These are phyloP conservation scores for Lepidotrigona ventralis DNA, from an alignment of 1,140 invertebrate genomes.

Conservation along the genomic window DNA sequence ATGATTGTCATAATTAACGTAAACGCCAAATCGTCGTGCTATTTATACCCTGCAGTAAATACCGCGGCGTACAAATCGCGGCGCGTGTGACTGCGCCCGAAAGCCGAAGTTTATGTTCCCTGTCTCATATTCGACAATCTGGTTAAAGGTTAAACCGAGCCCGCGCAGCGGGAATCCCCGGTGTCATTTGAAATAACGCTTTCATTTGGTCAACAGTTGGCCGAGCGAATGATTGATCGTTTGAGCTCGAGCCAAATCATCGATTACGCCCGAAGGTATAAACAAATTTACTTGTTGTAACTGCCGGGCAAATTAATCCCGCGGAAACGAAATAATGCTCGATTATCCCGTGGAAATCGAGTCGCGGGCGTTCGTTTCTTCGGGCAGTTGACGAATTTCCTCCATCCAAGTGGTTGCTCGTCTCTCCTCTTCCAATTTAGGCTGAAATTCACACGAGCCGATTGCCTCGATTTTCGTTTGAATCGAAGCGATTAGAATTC, in stretches of 20 bases:
- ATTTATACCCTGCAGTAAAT: slow-evolving; percentile 33
- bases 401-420: neutral
- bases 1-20: slow-evolving; percentile 43
- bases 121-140: slow-evolving; percentile 29
- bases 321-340: neutral
- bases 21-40: slow-evolving; percentile 17
- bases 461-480: neutral
- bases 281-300: slow-evolving; percentile 45
- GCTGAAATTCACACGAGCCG: too few relatives aligned
- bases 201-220: slow-evolving; percentile 52
- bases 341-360: neutral
- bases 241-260: slow-evolving; percentile 30
- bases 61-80: slow-evolving; percentile 31
- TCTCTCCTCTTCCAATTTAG: neutral
- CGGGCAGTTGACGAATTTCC: neutral
- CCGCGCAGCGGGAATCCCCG: neutral
- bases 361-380: neutral
- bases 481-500: too few relatives aligned
- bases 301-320: slow-evolving; percentile 16
- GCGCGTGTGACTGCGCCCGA: neutral
- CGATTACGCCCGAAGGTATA: slow-evolving; percentile 39
- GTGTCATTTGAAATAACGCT: slow-evolving; percentile 50
- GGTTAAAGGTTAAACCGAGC: slow-evolving; percentile 52
- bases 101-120: slow-evolving; percentile 43
- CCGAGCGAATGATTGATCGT: slow-evolving; percentile 40